Base-by-base conservation (phyloP, 2,113 vertebrate species). In the Takifugu bimaculatus region DNA sequence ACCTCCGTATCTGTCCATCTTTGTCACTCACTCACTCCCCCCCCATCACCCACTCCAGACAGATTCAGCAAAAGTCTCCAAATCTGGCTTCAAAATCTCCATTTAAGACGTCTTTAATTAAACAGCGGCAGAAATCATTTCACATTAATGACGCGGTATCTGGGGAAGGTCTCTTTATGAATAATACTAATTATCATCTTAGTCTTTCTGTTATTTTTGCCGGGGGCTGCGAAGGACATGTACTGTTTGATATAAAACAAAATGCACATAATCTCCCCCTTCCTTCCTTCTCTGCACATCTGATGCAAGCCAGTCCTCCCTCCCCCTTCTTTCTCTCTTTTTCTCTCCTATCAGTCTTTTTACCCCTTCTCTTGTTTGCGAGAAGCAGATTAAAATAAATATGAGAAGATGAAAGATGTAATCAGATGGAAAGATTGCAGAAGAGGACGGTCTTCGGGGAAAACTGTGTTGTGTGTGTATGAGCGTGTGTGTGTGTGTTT, bases 201-300 rank as follows among this genome's bases (percentile, higher is more conserved):
- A 91, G 92, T 92, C 91, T 91, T 89, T 94, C 67, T 90, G 91
- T 90, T 93, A 93, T 91, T 93, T 50, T 90, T 91, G 75, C 94
- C 94, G 86, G 88, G 92, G 92, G 94, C 89, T 91, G 91, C 88
- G 83, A 84, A 91, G 91, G 92, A 93, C 89, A 93, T 75, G 66
- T 74, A 70, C 54, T 65, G 66, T 68, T 75, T 81, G 67, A 82
- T 79, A 79, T 78, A 79, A 75, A 81, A 54, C 73, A 54, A 75
- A 81, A 83, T 55, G 44, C 60, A 60, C 53, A 26, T 63, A 26
- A 69, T 71, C 70, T 57, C 26, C 52, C 57, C 68, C 45, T 48
- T 48, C 45, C n/a, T 48, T 48, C 13, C 62, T 65, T 72, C 57
- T 72, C 67, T 73, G 47, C 54, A 26, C 50, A 75, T 77, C 68